phyloP scores from a whole-genome alignment of 2,888 invertebrate species.

The Lampropteryx suffumata region DNA sequence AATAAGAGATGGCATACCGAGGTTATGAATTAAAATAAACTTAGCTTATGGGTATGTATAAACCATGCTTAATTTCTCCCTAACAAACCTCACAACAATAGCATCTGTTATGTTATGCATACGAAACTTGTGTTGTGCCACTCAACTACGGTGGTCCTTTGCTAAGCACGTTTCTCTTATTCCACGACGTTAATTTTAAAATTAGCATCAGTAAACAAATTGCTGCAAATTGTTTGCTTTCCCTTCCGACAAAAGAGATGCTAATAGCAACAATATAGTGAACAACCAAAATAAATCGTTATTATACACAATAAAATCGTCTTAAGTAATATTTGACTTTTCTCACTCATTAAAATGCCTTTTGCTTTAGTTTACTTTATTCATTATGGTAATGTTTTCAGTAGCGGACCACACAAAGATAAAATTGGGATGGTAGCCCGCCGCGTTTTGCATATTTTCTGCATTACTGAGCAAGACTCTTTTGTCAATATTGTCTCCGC shows the following conservation, averaged over 20 bases:
- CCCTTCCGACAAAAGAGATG: slow-evolving; percentile 51
- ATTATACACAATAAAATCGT: slow-evolving; percentile 31
- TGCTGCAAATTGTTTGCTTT: slow-evolving; percentile 63
- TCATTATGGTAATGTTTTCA: slow-evolving; percentile 52
- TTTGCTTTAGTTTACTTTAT: slow-evolving; percentile 42
- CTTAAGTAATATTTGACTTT: slow-evolving; percentile 31
- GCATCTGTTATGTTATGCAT: slow-evolving; percentile 29
- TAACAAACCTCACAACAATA: slow-evolving; percentile 29
- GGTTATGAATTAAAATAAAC: too few species aligned
- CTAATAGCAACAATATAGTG: slow-evolving; percentile 44
- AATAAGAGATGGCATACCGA: too few species aligned
- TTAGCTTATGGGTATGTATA: too few species aligned
- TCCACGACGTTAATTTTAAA: slow-evolving; percentile 79
- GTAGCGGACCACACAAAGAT: slow-evolving; percentile 65
- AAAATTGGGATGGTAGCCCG: slow-evolving; percentile 56
- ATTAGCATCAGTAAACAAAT: slow-evolving; percentile 76
- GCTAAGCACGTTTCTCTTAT: slow-evolving; percentile 75
- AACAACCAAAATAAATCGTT: slow-evolving; percentile 32
- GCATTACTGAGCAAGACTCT: slow-evolving; percentile 69
- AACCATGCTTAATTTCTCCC: slow-evolving; percentile 11
- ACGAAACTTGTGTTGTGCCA: slow-evolving; percentile 40
- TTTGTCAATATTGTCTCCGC: slow-evolving; percentile 76
- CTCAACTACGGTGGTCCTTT: slow-evolving; percentile 70
- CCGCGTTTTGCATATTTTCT: slow-evolving; percentile 73
- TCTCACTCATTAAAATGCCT: slow-evolving; percentile 40